phyloP scores from a whole-genome alignment of 2,888 invertebrate species.

The Chymomyza procnemis region DNA sequence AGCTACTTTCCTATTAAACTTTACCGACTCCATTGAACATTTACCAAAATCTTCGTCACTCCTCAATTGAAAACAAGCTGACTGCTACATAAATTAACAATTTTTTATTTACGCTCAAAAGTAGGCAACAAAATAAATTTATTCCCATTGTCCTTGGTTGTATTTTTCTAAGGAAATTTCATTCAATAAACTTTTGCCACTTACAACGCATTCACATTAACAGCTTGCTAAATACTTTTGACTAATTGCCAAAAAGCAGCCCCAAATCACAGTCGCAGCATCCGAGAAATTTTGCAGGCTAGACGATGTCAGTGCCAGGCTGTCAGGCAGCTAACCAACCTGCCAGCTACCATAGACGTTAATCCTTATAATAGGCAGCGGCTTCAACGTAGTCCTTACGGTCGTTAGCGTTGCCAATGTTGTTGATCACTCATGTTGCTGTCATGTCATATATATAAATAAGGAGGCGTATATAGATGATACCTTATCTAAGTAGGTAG shows the following conservation, averaged over 20 bases:
- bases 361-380: not conserved
- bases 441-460: conserved; percentile 20
- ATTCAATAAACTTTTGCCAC: not conserved
- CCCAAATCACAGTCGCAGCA: not conserved
- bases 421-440: conserved; percentile 53
- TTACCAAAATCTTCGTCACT: not conserved
- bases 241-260: not conserved
- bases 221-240: not conserved
- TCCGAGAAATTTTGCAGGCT: not conserved
- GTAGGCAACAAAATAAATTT: not conserved
- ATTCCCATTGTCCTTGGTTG: conserved; percentile 1
- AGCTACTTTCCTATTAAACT: not conserved
- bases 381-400: not conserved
- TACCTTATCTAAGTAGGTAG: not conserved
- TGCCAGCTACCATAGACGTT: not conserved
- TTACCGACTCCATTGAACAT: not conserved
- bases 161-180: not conserved
- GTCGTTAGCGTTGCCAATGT: conserved; percentile 12
- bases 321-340: not conserved
- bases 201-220: not conserved
- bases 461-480: not conserved
- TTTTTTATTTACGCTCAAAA: conserved; percentile 1
- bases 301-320: not conserved
- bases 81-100: not conserved
- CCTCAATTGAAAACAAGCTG: not conserved